Base-by-base conservation (phyloP, 2,113 vertebrate species). In the crab-eating macaque (Macaca fascicularis) region DNA sequence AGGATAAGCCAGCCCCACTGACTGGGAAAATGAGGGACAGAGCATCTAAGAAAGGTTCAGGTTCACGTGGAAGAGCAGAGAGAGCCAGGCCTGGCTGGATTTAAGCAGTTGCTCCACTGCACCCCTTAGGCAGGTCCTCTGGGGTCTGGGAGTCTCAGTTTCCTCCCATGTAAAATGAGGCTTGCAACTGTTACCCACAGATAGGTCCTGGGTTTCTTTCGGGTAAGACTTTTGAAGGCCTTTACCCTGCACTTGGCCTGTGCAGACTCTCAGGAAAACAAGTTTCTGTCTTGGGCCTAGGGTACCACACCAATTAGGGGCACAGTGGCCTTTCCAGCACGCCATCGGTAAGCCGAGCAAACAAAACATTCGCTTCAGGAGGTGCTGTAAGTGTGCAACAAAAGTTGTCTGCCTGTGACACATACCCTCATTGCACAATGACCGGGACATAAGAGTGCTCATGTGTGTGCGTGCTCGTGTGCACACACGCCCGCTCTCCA, bases 1-100 rank as follows among this genome's bases (percentile, higher is more conserved):
- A n/a, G 17, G 35, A 35, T 0, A 6, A 72, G 17, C 55, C 0
- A 0, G 38, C 50, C 32, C n/a, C 32, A 4, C 43, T 2, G 7
- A 50, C 16, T 9, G 25, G 16, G 85, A 78, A 83, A 59, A n/a
- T 13, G 0, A 1, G 55, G 38, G 48, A 7, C 52, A 27, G 35
- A 20, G 12, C 38, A 8, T 3, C 14, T 3, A 35, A 40, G 6
- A 38, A 40, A 79, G 0, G 38, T 32, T 13, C 48, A n/a, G 55
- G 64, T 40, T 2, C 1, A 5, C 1, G 0, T 0, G 57, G 16
- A 43, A 38, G 78, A 48, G 43, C 19, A 43, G 2, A 23, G n/a
- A 8, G 6, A 79, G 25, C 32, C 45, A 1, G 38, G 59, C 32
- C 27, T 2, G n/a, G 27, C 8, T n/a, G 50, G 35, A 30, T 23